Evolutionary conservation across 2,113 vertebrate species (phyloP).

Genomic region (Nesogale talazaci): DNA sequence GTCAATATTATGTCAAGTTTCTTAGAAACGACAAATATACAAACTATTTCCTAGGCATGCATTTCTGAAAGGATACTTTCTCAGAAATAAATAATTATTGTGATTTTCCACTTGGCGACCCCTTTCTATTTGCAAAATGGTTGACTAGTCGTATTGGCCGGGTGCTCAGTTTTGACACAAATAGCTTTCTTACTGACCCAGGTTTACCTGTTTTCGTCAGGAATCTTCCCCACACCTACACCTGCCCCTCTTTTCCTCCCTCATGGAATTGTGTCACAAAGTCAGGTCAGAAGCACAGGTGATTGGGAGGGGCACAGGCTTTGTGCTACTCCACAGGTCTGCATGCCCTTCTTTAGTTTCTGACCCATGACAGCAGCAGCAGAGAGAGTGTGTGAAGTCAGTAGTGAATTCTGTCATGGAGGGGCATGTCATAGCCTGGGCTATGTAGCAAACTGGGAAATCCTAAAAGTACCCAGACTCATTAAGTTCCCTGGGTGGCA

Average conservation of each 20-base stretch:
- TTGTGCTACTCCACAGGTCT: background rate
- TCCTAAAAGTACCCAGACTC: background rate
- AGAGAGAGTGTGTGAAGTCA: background rate
- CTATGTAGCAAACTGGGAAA: background rate
- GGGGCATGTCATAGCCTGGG: background rate
- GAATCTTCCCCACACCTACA: background rate
- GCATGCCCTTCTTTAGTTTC: background rate
- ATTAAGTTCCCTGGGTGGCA: background rate
- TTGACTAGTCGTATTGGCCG: background rate
- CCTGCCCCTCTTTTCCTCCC: background rate
- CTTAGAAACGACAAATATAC: slow-evolving; percentile 14
- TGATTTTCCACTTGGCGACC: slow-evolving; percentile 8
- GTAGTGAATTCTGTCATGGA: background rate
- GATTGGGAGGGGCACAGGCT: background rate
- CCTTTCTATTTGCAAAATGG: background rate
- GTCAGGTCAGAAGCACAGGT: background rate
- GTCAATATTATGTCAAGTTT: background rate
- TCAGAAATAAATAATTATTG: background rate
- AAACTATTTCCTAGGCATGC: background rate
- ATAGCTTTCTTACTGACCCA: background rate
- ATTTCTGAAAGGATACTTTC: slow-evolving; percentile 34
- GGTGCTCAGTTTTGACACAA: background rate
- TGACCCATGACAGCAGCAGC: background rate
- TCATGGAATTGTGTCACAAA: background rate
- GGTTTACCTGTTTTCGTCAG: background rate